Evolutionary conservation across 1,140 invertebrate genomes (phyloP).

Genomic region (Atopsyche davidsoni): DNA sequence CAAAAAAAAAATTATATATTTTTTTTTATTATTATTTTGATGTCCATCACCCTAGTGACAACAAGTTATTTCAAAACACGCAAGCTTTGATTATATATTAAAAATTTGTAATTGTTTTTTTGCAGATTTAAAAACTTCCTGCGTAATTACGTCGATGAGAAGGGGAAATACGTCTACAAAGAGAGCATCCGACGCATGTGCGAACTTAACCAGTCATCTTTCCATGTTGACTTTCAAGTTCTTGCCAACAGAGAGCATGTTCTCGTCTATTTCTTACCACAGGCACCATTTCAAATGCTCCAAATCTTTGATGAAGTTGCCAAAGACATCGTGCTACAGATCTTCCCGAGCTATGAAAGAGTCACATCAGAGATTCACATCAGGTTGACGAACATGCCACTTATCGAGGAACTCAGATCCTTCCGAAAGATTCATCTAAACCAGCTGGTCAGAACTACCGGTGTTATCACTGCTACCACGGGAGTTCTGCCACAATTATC

Average conservation of each 20-base stretch:
- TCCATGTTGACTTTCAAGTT: conserved; percentile 90
- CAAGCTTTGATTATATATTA: background rate
- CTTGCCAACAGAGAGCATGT: conserved; percentile 87
- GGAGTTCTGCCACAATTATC: conserved; percentile 94
- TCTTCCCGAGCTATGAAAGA: conserved; percentile 94
- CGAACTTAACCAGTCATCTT: conserved; percentile 84
- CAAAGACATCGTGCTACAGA: conserved; percentile 88
- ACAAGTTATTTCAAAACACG: too few relatives aligned
- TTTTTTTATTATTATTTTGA: too few relatives aligned
- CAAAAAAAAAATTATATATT: too few relatives aligned
- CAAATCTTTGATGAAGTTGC: conserved; percentile 94
- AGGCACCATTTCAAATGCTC: conserved; percentile 94
- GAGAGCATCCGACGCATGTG: conserved; percentile 94
- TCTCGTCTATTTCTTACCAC: conserved; percentile 93
- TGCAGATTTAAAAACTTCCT: conserved; percentile 87
- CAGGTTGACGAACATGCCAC: conserved; percentile 87
- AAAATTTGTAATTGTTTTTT: conserved; percentile 16
- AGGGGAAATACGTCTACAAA: conserved; percentile 84
- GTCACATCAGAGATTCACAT: conserved; percentile 92
- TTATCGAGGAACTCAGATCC: conserved; percentile 93
- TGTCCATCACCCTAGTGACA: too few relatives aligned
- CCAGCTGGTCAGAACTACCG: conserved; percentile 86
- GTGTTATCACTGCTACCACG: conserved; percentile 94
- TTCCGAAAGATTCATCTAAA: conserved; percentile 96
- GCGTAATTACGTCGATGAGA: conserved; percentile 80